Evolutionary conservation across 2,888 invertebrate genomes (phyloP).

Genomic region (Pteria penguin): DNA sequence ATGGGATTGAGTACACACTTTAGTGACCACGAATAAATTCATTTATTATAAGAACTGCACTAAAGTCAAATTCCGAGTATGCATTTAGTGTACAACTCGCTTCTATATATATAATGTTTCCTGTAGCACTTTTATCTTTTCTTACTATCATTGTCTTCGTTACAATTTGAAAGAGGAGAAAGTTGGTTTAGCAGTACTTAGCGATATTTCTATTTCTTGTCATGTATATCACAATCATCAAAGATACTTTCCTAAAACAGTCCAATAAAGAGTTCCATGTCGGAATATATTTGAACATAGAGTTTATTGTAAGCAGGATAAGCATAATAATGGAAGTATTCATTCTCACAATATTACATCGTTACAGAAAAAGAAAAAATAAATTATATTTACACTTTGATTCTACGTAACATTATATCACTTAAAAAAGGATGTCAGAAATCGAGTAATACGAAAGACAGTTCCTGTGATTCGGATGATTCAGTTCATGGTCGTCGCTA

Average conservation of each 20-base stretch:
- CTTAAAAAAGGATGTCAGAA: no score
- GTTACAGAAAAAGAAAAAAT: not conserved
- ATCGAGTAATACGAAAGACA: not conserved
- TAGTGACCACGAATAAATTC: not conserved
- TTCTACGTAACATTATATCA: not conserved
- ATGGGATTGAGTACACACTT: slow-evolving; percentile 1
- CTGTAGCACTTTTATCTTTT: slow-evolving; percentile 12
- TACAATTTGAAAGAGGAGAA: slow-evolving; percentile 23
- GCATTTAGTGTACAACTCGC: not conserved
- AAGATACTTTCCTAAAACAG: not conserved
- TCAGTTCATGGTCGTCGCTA: no score
- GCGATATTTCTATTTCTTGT: slow-evolving; percentile 20
- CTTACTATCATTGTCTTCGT: slow-evolving; percentile 10
- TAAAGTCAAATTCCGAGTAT: slow-evolving; percentile 1
- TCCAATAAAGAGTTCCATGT: slow-evolving; percentile 9
- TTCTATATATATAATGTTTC: slow-evolving; percentile 13
- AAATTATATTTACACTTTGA: not conserved
- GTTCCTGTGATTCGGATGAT: no score
- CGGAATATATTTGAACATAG: slow-evolving; percentile 16
- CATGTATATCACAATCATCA: slow-evolving; percentile 17
- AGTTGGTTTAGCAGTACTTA: slow-evolving; percentile 7
- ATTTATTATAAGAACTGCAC: slow-evolving; percentile 7
- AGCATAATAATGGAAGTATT: slow-evolving; percentile 11
- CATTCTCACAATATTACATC: not conserved
- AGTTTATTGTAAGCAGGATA: slow-evolving; percentile 8